Evolutionary conservation across 2,888 invertebrate genomes (phyloP).

Genomic region (Argyresthia albistria): DNA sequence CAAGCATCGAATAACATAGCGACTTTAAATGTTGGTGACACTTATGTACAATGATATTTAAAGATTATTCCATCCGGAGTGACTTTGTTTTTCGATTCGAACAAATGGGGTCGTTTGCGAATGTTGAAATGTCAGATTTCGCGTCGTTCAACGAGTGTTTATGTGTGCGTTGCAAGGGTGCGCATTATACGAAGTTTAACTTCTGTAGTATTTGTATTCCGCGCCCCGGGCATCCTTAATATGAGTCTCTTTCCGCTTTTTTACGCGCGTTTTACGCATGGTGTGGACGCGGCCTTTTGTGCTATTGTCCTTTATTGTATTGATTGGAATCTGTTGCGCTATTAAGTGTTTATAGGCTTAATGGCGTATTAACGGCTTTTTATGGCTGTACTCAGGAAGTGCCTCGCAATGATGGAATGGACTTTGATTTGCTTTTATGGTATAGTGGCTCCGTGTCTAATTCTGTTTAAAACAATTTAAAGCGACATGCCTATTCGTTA

Average conservation of each 20-base stretch:
- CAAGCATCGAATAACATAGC: too few relatives aligned
- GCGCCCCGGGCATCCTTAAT: slow-evolving; percentile 12
- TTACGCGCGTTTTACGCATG: slow-evolving; percentile 35
- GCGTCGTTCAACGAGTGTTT: too few relatives aligned
- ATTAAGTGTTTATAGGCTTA: slow-evolving; percentile 19
- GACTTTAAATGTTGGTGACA: too few relatives aligned
- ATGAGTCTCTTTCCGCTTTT: slow-evolving; percentile 26
- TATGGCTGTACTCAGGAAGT: slow-evolving; percentile 1
- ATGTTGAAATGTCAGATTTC: too few relatives aligned
- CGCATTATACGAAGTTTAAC: too few relatives aligned
- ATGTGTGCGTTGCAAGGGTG: too few relatives aligned
- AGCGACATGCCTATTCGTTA: background rate
- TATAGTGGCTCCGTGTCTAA: slow-evolving; percentile 1
- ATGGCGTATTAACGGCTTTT: slow-evolving; percentile 1
- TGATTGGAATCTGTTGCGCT: slow-evolving; percentile 52
- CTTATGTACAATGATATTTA: too few relatives aligned
- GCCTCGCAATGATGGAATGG: background rate
- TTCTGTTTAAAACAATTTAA: background rate
- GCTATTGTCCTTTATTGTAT: slow-evolving; percentile 24
- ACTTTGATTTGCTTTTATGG: background rate
- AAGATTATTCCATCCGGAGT: too few relatives aligned
- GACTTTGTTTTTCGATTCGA: too few relatives aligned
- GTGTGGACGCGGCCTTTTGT: slow-evolving; percentile 39
- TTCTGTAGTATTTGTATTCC: too few relatives aligned
- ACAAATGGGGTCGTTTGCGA: too few relatives aligned